Conservation (phyloP, 2,797 vertebrate genomes). For the Garrulus glandarius region DNA sequence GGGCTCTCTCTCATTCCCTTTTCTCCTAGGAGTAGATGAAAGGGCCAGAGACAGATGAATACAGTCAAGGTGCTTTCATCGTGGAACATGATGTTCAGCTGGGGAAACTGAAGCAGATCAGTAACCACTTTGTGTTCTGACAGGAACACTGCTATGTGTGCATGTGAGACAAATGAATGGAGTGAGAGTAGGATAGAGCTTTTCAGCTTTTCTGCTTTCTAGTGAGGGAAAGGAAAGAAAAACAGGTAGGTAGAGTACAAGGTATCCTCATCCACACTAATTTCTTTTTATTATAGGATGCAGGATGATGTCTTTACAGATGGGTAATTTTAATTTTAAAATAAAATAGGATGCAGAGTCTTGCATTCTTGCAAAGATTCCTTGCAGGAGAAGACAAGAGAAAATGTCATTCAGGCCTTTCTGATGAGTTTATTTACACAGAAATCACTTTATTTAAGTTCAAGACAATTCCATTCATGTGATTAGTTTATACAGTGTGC, state of each 20-base stretch:
- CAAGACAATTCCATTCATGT: neutral
- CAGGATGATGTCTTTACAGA: neutral
- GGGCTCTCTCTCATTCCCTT: neutral
- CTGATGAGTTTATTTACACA: neutral
- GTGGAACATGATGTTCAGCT: rapidly evolving
- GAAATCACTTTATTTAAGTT: neutral
- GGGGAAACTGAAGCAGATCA: neutral
- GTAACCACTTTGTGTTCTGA: neutral
- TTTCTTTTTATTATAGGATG: neutral
- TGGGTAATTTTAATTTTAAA: neutral
- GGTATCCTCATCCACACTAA: neutral
- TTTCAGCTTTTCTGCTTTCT: neutral
- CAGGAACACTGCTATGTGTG: neutral
- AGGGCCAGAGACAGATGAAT: neutral
- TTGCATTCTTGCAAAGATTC: neutral
- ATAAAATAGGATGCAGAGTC: neutral
- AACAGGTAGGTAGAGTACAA: neutral
- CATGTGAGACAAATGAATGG: neutral
- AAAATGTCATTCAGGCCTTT: neutral
- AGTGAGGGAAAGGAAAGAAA: neutral
- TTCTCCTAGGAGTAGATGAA: neutral
- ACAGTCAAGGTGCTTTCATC: neutral
- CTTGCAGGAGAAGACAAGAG: neutral
- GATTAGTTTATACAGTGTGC: neutral
- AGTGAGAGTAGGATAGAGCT: neutral